Evolutionary conservation across 1,140 invertebrate species (phyloP).

Genomic region (Zaprionus taronus): DNA sequence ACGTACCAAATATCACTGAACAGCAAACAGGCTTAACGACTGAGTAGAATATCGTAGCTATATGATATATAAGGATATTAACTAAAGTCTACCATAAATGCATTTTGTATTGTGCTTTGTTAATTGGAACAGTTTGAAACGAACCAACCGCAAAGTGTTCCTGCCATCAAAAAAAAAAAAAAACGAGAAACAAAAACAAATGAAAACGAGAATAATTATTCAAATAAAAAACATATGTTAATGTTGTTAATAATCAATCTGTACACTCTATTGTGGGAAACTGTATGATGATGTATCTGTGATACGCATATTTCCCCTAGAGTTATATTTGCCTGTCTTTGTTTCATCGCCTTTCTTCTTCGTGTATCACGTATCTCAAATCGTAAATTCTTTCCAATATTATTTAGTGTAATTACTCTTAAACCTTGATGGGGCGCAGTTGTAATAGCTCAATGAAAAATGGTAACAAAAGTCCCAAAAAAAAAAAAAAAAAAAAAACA

Average conservation of each 20-base stretch:
- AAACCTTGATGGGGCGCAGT: conserved; percentile 19
- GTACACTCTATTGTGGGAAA: conserved; percentile 8
- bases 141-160: conserved; percentile 56
- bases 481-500: neutral
- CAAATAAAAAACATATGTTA: neutral
- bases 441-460: conserved; percentile 26
- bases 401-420: conserved; percentile 32
- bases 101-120: conserved; percentile 48
- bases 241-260: neutral
- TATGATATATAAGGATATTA: conserved; percentile 18
- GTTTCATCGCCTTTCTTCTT: conserved; percentile 12
- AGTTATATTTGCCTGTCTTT: neutral
- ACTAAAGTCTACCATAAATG: conserved; percentile 26
- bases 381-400: conserved; percentile 30
- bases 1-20: conserved; percentile 31
- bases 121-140: conserved; percentile 48
- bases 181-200: neutral
- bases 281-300: conserved; percentile 41
- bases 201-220: neutral
- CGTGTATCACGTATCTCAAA: conserved; percentile 16
- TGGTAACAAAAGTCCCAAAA: conserved; percentile 34
- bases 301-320: conserved; percentile 34
- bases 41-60: conserved; percentile 25
- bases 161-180: conserved; percentile 34
- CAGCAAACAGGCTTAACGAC: conserved; percentile 24